phyloP scores from a whole-genome alignment of 2,888 invertebrate genomes.

The Dioctria linearis region DNA sequence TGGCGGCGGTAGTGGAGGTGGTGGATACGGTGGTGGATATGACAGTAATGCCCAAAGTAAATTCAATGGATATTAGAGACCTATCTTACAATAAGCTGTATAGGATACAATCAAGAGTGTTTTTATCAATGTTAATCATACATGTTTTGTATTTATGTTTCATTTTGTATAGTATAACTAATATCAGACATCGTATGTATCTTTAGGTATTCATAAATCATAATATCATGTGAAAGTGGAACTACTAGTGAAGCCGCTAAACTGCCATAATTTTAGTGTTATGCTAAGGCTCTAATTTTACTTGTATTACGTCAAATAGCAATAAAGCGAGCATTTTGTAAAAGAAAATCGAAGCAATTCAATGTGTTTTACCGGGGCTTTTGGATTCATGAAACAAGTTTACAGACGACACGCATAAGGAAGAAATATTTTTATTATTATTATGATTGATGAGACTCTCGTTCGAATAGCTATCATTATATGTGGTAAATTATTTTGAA shows the following conservation, averaged over 20 bases:
- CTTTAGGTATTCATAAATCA: background rate
- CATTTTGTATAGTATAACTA: background rate
- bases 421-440: too few species aligned
- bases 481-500: too few species aligned
- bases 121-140: background rate
- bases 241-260: conserved; percentile 43
- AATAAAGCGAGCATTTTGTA: conserved; percentile 58
- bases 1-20: conserved; percentile 63
- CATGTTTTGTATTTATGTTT: conserved; percentile 37
- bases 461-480: too few species aligned
- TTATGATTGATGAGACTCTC: too few species aligned
- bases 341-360: conserved; percentile 43
- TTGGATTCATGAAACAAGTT: too few species aligned
- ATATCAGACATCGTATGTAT: background rate
- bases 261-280: conserved; percentile 55
- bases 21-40: conserved; percentile 65
- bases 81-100: conserved; percentile 58
- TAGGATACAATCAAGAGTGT: background rate
- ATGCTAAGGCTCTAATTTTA: conserved; percentile 48
- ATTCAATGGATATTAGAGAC: conserved; percentile 63
- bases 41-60: conserved; percentile 65
- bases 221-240: conserved; percentile 32
- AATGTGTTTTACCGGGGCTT: too few species aligned
- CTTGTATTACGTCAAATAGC: conserved; percentile 47
- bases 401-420: too few species aligned